Base-by-base conservation (phyloP, 2,797 vertebrate species). In the Sandelia bainsii region DNA sequence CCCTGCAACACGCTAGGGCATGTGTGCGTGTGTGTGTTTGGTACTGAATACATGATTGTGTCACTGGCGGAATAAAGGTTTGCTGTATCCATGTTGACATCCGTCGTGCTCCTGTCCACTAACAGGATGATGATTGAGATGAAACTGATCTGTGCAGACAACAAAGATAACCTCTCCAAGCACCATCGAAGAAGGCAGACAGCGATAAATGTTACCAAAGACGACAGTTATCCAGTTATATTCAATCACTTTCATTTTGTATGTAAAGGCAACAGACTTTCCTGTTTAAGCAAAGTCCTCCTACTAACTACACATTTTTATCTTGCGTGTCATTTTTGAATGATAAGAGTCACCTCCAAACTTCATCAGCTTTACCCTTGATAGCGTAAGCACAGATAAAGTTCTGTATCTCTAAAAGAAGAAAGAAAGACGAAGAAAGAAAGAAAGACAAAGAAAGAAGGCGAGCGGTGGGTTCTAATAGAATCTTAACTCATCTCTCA, bases 401-500 rank as follows among this genome's bases (percentile, higher is more conserved):
- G 37, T 34, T 60, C 25, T 40, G 50, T 48, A 54, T 69, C 25
- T 61, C 32, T 29, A 60, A 87, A 79, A 70, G 85, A 63, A 54
- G 52, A 39, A 60, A 73, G 62, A 42, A 50, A 20, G 27, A 62
- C 0, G 6, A 50, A 71, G 32, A 42, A 49, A 44, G 16, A 52
- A 23, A 62, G 19, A 42, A 49, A 37, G 19, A 67, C 42, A 76
- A 69, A 48, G 40, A 23, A 51, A 14, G 32, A 52, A 56, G 40
- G 69, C 58, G 72, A 72, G 74, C 74, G 19, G 54, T 77, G 54
- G 83, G 87, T 86, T 91, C 57, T 89, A 93, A 93, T 92, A 87
- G 87, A 87, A 92, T 92, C 89, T 85, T 90, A 70, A 91, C 81
- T 93, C 91, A 92, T 87, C 87, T 90, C 87, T 82, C 75, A 80